phyloP scores from a whole-genome alignment of 2,888 invertebrate genomes.

The Cepaea hortensis region DNA sequence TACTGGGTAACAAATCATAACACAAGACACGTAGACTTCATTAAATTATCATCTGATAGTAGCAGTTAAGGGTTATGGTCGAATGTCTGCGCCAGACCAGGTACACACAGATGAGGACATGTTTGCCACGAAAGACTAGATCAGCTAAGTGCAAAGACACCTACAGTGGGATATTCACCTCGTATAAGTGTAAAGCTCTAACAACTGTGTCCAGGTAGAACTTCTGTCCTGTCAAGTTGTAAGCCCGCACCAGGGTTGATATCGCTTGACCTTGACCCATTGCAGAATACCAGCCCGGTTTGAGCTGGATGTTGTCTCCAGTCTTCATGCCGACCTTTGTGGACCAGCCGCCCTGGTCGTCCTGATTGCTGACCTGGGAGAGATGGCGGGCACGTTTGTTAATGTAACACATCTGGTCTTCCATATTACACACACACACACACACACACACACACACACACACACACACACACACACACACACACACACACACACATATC shows the following conservation, averaged over 20 bases:
- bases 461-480: too few relatives aligned
- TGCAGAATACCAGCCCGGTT: constrained; percentile 94
- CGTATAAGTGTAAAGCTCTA: constrained; percentile 87
- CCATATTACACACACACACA: too few relatives aligned
- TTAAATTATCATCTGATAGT: too few relatives aligned
- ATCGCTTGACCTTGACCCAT: constrained; percentile 98
- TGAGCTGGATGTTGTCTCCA: constrained; percentile 77
- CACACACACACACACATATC: not conserved
- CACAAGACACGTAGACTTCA: too few relatives aligned
- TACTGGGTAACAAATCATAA: too few relatives aligned
- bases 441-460: too few relatives aligned
- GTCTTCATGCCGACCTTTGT: constrained; percentile 76
- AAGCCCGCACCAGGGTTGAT: constrained; percentile 94
- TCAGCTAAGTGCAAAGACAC: not conserved
- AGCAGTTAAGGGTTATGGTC: too few relatives aligned
- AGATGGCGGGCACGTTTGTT: not conserved
- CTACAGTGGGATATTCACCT: constrained; percentile 53
- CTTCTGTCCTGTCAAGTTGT: constrained; percentile 82
- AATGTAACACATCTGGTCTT: not conserved
- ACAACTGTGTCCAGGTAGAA: constrained; percentile 88
- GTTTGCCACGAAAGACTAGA: too few relatives aligned
- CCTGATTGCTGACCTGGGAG: constrained; percentile 38
- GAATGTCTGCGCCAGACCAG: too few relatives aligned
- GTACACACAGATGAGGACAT: too few relatives aligned
- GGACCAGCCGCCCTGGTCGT: constrained; percentile 38